Evolutionary conservation across 2,888 invertebrate genomes (phyloP).

Genomic region (Formica aserva): DNA sequence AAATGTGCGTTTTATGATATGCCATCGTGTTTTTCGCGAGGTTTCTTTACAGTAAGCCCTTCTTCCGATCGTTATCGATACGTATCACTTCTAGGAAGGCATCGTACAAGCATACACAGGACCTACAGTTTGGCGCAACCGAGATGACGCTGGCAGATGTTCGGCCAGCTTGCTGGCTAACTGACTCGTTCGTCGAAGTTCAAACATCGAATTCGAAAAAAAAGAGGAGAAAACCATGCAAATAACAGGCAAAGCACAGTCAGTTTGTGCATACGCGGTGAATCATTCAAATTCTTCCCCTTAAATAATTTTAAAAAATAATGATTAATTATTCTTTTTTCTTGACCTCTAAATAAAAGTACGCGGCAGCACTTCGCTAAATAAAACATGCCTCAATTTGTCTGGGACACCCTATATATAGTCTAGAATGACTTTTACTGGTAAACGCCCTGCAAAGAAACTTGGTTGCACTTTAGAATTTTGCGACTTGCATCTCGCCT

Average conservation of each 20-base stretch:
- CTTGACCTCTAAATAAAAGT: neutral
- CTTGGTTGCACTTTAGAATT: constrained; percentile 31
- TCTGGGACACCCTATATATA: constrained; percentile 15
- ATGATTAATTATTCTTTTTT: constrained; percentile 1
- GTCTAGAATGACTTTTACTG: neutral
- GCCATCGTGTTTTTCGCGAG: neutral
- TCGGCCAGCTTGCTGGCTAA: constrained; percentile 66
- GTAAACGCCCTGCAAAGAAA: neutral
- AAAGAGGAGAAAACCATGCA: neutral
- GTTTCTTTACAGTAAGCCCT: neutral
- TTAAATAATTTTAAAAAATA: neutral
- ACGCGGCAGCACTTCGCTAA: neutral
- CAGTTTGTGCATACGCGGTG: neutral
- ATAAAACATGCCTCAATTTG: neutral
- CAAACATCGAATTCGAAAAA: constrained; percentile 39
- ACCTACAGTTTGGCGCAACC: constrained; percentile 12
- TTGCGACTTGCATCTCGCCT: neutral
- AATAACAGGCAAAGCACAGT: neutral
- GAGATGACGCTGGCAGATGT: constrained; percentile 67
- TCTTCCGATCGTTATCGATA: neutral
- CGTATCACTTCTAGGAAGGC: neutral
- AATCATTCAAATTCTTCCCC: neutral
- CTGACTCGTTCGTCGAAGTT: constrained; percentile 62
- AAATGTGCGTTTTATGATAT: neutral
- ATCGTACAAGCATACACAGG: constrained; percentile 12